Evolutionary conservation across 2,113 vertebrate species (phyloP).

Genomic region (Pseudopodoces humilis): DNA sequence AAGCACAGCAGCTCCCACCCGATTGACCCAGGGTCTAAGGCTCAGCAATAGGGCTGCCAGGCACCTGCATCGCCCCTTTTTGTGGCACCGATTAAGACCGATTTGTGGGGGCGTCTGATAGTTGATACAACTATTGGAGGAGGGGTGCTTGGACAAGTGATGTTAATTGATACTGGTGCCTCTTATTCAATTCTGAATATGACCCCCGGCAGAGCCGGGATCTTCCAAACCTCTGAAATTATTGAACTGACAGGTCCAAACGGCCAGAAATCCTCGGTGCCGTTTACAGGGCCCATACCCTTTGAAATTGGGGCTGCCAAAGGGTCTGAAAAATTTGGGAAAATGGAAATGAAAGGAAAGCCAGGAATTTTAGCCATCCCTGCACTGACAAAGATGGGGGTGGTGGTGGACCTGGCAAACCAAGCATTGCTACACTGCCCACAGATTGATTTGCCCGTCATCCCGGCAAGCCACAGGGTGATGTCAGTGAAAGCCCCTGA

Average conservation of each 20-base stretch:
- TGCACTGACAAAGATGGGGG: not conserved
- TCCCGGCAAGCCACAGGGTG: conserved; percentile 30
- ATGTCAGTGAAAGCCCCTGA: conserved; percentile 56
- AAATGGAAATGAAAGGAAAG: conserved; percentile 54
- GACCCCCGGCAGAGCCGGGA: not conserved
- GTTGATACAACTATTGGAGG: conserved; percentile 64
- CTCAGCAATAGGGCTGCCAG: conserved; percentile 71
- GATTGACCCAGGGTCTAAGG: conserved; percentile 47
- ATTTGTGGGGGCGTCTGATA: conserved; percentile 61
- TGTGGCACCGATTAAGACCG: conserved; percentile 69
- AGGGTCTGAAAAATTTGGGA: conserved; percentile 59
- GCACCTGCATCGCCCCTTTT: conserved; percentile 64
- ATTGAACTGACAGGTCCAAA: not conserved
- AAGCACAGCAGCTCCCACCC: conserved; percentile 53
- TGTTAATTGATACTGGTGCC: conserved; percentile 65
- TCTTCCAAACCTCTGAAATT: conserved; percentile 55
- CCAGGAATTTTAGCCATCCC: conserved; percentile 11
- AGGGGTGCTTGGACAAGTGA: conserved; percentile 71
- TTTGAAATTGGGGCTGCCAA: conserved; percentile 61
- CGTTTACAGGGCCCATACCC: conserved; percentile 2
- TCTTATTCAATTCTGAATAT: conserved; percentile 49
- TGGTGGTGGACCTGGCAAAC: conserved; percentile 58
- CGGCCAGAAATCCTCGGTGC: conserved; percentile 12
- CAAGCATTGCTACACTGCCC: not conserved
- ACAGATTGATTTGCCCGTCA: not conserved